phyloP scores from a whole-genome alignment of 2,113 vertebrate genomes.

The Tupaia chinensis region DNA sequence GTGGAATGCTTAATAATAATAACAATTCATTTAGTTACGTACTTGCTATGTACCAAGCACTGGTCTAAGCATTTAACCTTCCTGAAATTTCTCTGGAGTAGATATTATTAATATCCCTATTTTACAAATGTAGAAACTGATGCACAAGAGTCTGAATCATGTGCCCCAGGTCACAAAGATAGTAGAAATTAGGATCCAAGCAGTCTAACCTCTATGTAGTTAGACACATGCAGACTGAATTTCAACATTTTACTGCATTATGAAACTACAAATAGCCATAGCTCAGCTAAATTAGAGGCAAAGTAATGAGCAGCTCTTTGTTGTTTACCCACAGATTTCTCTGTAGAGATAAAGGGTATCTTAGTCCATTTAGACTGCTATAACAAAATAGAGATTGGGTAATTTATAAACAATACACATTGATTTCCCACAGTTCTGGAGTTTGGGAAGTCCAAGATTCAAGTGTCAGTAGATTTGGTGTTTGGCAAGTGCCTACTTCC shows the following conservation, averaged over 20 bases:
- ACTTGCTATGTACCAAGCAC: background rate
- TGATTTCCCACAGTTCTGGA: background rate
- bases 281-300: background rate
- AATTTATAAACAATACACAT: background rate
- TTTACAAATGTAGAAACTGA: slow-evolving; percentile 26
- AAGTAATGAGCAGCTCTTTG: background rate
- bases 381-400: background rate
- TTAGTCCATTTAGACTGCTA: background rate
- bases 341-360: background rate
- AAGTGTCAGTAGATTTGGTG: background rate
- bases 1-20: background rate
- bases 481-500: background rate
- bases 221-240: background rate
- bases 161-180: background rate
- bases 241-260: background rate
- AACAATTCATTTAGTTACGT: slow-evolving; percentile 1
- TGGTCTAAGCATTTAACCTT: slow-evolving; percentile 25
- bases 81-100: background rate
- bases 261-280: background rate
- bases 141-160: background rate
- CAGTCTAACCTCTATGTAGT: background rate
- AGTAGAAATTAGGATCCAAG: background rate
- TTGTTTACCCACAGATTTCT: background rate
- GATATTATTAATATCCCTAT: background rate
- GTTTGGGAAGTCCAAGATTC: background rate